Percentiles rank a stretch among this genome's conserved stretches.
phyloP scores from a whole-genome alignment of 2,888 invertebrate species.

The Noctua pronuba region DNA sequence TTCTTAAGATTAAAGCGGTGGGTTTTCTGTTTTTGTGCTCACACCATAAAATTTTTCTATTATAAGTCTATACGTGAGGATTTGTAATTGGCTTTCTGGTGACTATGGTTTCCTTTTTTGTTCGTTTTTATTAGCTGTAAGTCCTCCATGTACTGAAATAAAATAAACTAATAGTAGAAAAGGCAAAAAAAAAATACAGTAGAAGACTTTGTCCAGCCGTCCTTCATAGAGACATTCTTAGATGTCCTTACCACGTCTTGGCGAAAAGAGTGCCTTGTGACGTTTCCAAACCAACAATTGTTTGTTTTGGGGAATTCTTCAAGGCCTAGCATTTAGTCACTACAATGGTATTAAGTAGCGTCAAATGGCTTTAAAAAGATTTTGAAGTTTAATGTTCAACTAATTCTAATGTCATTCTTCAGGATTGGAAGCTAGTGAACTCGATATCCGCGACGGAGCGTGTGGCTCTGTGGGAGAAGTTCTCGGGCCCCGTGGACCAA shows the following conservation, averaged over 20 bases:
- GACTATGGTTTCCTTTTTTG: no score
- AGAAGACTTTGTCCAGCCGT: background rate
- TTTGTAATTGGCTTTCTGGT: no score
- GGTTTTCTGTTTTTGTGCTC: no score
- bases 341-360: background rate
- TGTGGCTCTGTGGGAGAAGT: conserved; percentile 96
- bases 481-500: conserved; percentile 95
- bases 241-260: background rate
- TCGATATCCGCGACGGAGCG: conserved; percentile 96
- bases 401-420: conserved; percentile 7
- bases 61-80: no score
- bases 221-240: background rate
- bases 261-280: background rate
- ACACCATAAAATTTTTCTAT: no score
- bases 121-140: no score
- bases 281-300: background rate
- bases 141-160: no score
- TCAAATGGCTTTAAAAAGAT: background rate
- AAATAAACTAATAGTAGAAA: background rate
- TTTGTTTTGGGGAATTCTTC: background rate
- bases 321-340: no score
- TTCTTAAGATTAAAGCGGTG: no score
- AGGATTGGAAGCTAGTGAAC: conserved; percentile 95
- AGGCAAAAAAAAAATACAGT: background rate
- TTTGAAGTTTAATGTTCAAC: background rate